These are phyloP conservation scores for Salvelinus sp. DNA, from an alignment of 2,113 vertebrate genomes.

Conservation along the genomic window DNA sequence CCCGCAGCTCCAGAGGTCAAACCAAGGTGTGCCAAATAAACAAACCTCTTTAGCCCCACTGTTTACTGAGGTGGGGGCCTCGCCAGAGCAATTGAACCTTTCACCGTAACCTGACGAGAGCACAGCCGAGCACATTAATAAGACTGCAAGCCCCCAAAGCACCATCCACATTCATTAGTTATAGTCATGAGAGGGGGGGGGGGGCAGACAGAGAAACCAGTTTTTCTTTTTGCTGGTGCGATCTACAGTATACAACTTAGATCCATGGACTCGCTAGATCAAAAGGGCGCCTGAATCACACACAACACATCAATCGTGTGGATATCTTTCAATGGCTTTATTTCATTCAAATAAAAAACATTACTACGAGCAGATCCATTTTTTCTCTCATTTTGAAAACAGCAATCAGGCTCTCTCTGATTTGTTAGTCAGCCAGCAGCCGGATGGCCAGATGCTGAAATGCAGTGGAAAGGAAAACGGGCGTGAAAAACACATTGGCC, in stretches of 20 bases:
- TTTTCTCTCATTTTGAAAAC: slow-evolving; percentile 30
- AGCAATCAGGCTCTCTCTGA: slow-evolving; percentile 41
- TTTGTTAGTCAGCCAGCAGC: slow-evolving; percentile 54
- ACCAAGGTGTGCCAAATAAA: slow-evolving; percentile 73
- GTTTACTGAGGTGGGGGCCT: slow-evolving; percentile 66
- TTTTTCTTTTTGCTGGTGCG: not conserved
- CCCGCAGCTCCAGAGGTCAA: slow-evolving; percentile 69
- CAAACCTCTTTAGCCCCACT: slow-evolving; percentile 76
- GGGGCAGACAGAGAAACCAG: slow-evolving; percentile 28
- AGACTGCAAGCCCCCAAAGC: slow-evolving; percentile 61
- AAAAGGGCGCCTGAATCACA: slow-evolving; percentile 36
- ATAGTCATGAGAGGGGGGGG: slow-evolving; percentile 49
- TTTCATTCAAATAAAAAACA: not conserved
- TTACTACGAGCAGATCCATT: slow-evolving; percentile 5
- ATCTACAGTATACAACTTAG: slow-evolving; percentile 9
- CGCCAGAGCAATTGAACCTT: slow-evolving; percentile 60
- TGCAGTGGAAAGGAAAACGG: slow-evolving; percentile 37
- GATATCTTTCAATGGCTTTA: not conserved
- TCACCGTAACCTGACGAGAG: slow-evolving; percentile 26
- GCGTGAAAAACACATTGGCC: slow-evolving; percentile 44
- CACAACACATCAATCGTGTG: not conserved
- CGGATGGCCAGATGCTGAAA: slow-evolving; percentile 39
- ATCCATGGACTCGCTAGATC: slow-evolving; percentile 30
- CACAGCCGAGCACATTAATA: slow-evolving; percentile 57
- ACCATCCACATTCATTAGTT: slow-evolving; percentile 68